phyloP scores from a whole-genome alignment of 2,113 vertebrate species.

The Corythaixoides concolor region DNA sequence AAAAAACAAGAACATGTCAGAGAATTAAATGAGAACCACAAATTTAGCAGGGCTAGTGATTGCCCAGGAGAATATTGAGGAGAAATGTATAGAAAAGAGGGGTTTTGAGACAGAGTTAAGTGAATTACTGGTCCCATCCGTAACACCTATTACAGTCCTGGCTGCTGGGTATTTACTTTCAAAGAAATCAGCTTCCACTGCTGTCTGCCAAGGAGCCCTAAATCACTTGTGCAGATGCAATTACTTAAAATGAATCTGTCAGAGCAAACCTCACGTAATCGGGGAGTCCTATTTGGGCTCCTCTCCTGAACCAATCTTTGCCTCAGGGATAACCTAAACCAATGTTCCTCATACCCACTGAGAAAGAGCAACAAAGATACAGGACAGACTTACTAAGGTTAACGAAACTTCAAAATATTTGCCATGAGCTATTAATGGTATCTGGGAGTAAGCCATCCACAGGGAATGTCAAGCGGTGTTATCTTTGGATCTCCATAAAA shows the following conservation, averaged over 20 bases:
- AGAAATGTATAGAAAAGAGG: conserved; percentile 30
- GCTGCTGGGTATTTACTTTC: conserved; percentile 33
- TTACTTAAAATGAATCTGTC: conserved; percentile 34
- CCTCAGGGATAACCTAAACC: not conserved
- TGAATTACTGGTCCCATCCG: conserved; percentile 1
- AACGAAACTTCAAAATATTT: not conserved
- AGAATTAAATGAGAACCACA: conserved; percentile 56
- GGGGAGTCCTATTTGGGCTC: not conserved
- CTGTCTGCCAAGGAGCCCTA: not conserved
- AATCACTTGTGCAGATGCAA: conserved; percentile 13
- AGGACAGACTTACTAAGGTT: not conserved
- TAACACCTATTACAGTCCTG: conserved; percentile 1
- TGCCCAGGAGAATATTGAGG: conserved; percentile 23
- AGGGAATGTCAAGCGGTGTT: not conserved
- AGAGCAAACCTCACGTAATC: not conserved
- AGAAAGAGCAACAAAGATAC: not conserved
- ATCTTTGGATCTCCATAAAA: not conserved
- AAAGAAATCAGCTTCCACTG: conserved; percentile 14
- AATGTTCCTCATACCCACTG: not conserved
- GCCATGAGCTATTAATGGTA: not conserved
- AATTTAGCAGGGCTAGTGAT: conserved; percentile 24
- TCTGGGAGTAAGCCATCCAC: not conserved
- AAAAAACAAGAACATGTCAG: conserved; percentile 53
- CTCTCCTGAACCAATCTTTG: not conserved
- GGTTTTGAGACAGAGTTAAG: not conserved